phyloP scores from a whole-genome alignment of 2,797 vertebrate genomes.

The Chelon auratus region DNA sequence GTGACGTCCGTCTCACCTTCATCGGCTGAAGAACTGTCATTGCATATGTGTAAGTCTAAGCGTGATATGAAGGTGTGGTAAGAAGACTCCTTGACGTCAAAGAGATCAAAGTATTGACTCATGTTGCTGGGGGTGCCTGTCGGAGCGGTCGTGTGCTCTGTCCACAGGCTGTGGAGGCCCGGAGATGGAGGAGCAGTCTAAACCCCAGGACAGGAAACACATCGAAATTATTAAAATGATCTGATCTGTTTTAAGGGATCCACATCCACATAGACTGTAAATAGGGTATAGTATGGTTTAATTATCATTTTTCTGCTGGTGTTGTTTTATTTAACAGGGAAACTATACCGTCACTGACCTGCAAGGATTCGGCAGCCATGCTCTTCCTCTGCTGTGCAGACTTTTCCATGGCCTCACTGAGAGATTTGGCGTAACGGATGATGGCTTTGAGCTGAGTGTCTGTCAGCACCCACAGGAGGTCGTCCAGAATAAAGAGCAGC shows the following conservation, averaged over 20 bases:
- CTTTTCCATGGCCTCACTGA: constrained; percentile 97
- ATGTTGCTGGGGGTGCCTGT: constrained; percentile 83
- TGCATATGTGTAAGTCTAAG: constrained; percentile 96
- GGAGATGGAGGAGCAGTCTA: constrained; percentile 91
- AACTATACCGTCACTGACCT: constrained; percentile 77
- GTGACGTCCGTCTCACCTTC: constrained; percentile 82
- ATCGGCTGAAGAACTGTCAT: constrained; percentile 90
- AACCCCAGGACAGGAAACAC: constrained; percentile 18
- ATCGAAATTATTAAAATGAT: neutral
- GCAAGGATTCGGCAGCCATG: constrained; percentile 90
- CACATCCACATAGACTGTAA: no score
- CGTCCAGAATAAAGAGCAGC: constrained; percentile 95
- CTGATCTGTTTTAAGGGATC: neutral
- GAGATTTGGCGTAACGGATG: constrained; percentile 96
- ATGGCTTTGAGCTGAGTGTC: constrained; percentile 98
- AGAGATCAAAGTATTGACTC: constrained; percentile 93
- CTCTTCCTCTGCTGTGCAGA: constrained; percentile 96
- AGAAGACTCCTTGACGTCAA: constrained; percentile 96
- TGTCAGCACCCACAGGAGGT: constrained; percentile 97
- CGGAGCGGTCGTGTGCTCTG: constrained; percentile 83
- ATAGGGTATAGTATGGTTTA: no score
- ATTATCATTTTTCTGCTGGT: neutral
- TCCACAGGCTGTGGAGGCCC: constrained; percentile 89
- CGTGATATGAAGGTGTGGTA: constrained; percentile 97
- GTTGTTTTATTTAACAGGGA: no score